Conservation (phyloP, 2,888 invertebrate genomes). For the Cacoxenus indagator region DNA sequence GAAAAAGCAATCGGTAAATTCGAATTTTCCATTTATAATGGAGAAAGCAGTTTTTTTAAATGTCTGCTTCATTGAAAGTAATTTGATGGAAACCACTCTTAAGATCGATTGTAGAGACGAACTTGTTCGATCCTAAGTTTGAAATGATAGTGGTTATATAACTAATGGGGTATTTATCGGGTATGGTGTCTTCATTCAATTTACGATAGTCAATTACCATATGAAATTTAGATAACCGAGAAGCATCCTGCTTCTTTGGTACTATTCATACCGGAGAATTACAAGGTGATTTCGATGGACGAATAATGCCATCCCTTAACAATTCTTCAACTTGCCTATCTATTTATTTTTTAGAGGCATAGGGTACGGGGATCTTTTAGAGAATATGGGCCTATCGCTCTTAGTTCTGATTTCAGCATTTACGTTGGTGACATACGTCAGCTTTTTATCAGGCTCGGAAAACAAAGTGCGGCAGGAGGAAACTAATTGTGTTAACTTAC, state of each 20-base stretch:
- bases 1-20: not conserved
- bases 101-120: not conserved
- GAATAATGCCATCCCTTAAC: not conserved
- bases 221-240: not conserved
- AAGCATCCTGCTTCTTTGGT: not conserved
- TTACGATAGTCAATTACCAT: not conserved
- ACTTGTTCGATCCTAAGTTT: not conserved
- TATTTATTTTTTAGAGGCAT: not conserved
- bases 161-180: not conserved
- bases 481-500: not conserved
- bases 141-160: not conserved
- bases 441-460: not conserved
- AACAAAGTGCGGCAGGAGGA: not conserved
- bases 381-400: not conserved
- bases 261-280: too few relatives aligned
- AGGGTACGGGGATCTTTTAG: too few relatives aligned
- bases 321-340: constrained; percentile 2
- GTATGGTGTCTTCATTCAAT: too few relatives aligned
- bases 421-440: not conserved
- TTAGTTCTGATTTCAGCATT: not conserved
- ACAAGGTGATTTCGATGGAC: constrained; percentile 5
- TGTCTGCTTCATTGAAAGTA: not conserved
- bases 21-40: not conserved
- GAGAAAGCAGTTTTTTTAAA: not conserved
- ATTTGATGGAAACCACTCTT: not conserved